Evolutionary conservation across 2,888 invertebrate genomes (phyloP).

Genomic region (Heliconius sara): DNA sequence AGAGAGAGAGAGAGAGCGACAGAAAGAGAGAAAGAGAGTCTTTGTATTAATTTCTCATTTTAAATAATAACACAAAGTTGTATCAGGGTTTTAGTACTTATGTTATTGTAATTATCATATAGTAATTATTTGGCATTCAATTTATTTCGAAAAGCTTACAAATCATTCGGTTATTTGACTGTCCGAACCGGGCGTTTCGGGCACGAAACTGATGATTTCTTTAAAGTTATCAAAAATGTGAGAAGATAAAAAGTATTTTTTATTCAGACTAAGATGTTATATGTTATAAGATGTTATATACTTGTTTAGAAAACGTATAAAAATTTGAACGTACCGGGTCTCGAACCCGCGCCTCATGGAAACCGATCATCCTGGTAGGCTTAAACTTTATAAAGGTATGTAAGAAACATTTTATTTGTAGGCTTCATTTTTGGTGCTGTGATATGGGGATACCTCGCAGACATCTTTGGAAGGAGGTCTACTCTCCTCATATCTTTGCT

Average conservation of each 20-base stretch:
- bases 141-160: neutral
- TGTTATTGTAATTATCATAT: neutral
- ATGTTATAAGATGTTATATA: too few relatives aligned
- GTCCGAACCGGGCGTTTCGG: too few relatives aligned
- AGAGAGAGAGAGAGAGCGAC: too few relatives aligned
- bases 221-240: neutral
- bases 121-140: neutral
- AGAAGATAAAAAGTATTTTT: too few relatives aligned
- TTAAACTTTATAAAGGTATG: too few relatives aligned
- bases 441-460: slow-evolving; percentile 72
- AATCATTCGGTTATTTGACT: too few relatives aligned
- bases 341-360: too few relatives aligned
- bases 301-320: too few relatives aligned
- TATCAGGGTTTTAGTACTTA: neutral
- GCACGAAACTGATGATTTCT: too few relatives aligned
- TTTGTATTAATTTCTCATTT: neutral
- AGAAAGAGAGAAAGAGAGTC: neutral
- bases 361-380: too few relatives aligned
- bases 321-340: too few relatives aligned
- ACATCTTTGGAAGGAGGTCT: slow-evolving; percentile 64
- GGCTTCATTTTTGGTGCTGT: slow-evolving; percentile 64
- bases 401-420: slow-evolving; percentile 45
- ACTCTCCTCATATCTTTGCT: slow-evolving; percentile 64
- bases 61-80: neutral
- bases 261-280: too few relatives aligned